Evolutionary conservation across 2,797 vertebrate species (phyloP).

Genomic region (Enteromius paludinosus): DNA sequence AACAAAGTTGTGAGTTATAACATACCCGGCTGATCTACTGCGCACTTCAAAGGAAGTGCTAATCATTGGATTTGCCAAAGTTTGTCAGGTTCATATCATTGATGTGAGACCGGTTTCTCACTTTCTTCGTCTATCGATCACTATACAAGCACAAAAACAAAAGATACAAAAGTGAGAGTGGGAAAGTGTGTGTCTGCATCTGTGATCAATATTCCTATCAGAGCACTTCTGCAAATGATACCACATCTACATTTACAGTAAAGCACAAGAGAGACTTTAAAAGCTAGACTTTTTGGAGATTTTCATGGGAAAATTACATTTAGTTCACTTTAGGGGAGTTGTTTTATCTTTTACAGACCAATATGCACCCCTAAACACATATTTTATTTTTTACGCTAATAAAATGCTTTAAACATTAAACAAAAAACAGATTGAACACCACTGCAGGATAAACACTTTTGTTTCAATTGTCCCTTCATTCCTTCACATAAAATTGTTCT

Average conservation of each 20-base stretch:
- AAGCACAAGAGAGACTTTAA: neutral
- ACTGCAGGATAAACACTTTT: slow-evolving; percentile 1
- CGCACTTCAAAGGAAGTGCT: slow-evolving; percentile 1
- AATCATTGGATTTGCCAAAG: neutral
- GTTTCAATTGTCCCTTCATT: neutral
- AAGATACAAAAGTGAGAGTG: neutral
- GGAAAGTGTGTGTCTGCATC: neutral
- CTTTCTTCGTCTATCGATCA: slow-evolving; percentile 27
- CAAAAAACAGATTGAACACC: neutral
- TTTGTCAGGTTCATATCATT: neutral
- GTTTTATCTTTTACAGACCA: neutral
- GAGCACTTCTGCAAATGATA: slow-evolving; percentile 1
- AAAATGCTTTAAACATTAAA: neutral
- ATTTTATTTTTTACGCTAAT: slow-evolving; percentile 1
- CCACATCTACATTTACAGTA: neutral
- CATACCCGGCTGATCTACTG: neutral
- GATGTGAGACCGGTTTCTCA: slow-evolving; percentile 24
- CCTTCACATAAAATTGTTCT: slow-evolving; percentile 17
- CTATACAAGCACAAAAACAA: slow-evolving; percentile 6
- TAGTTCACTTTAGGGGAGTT: neutral
- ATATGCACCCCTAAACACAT: neutral
- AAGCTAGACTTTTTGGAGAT: neutral
- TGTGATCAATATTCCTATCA: slow-evolving; percentile 7
- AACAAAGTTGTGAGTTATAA: slow-evolving; percentile 9
- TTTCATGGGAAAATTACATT: neutral